Evolutionary conservation across 2,113 vertebrate species (phyloP).

Genomic region (Pao palembangensis): DNA sequence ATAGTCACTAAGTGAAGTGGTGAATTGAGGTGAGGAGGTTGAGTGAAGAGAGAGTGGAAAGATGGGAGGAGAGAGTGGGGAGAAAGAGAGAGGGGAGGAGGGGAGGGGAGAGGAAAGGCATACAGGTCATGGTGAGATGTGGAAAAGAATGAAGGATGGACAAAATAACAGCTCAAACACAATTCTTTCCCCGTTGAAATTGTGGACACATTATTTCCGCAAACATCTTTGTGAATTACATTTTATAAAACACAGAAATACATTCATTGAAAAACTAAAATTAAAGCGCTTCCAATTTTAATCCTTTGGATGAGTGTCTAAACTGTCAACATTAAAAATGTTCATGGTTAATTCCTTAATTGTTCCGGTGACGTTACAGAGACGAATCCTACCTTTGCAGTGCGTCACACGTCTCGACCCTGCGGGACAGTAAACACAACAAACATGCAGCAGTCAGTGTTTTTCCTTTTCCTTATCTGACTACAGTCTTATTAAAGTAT

Average conservation of each 20-base stretch:
- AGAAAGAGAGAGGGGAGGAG: not conserved
- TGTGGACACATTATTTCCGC: too few relatives aligned
- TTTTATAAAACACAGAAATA: too few relatives aligned
- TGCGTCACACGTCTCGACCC: constrained; percentile 69
- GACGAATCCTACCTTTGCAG: constrained; percentile 76
- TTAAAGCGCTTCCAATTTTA: too few relatives aligned
- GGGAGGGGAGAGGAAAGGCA: constrained; percentile 25
- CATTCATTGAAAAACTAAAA: too few relatives aligned
- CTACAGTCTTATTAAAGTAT: not conserved
- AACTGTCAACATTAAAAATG: not conserved
- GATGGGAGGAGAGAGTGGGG: not conserved
- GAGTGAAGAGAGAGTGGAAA: constrained; percentile 6
- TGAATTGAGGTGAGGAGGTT: constrained; percentile 46
- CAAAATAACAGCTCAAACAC: constrained; percentile 40
- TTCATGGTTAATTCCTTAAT: not conserved
- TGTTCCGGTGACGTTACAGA: not conserved
- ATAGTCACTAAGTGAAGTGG: constrained; percentile 79
- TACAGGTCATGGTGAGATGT: constrained; percentile 64
- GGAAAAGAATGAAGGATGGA: constrained; percentile 34
- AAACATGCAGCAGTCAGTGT: constrained; percentile 6
- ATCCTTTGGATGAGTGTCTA: too few relatives aligned
- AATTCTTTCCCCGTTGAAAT: not conserved
- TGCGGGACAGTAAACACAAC: constrained; percentile 27
- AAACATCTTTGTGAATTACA: too few relatives aligned
- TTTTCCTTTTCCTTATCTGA: too few relatives aligned